Percentiles rank a stretch among this genome's conserved stretches.
phyloP scores from a whole-genome alignment of 1,140 invertebrate genomes.

The Dinoponera quadriceps region DNA sequence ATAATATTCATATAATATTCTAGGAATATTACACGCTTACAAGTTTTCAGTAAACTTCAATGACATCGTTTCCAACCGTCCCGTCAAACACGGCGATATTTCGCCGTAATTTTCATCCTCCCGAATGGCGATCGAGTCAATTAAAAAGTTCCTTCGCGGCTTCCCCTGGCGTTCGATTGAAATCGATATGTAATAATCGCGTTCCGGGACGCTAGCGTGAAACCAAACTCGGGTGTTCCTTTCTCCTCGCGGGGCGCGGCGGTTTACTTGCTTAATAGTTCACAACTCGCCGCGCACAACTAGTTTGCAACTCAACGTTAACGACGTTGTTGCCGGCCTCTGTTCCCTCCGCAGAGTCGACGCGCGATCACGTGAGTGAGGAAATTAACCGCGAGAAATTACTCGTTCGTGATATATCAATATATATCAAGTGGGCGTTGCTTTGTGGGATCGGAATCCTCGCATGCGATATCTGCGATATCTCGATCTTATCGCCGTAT shows the following conservation, averaged over 20 bases:
- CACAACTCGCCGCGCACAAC: background rate
- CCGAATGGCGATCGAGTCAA: background rate
- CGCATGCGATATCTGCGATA: background rate
- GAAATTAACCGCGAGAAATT: background rate
- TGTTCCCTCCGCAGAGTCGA: constrained; percentile 5
- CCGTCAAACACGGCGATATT: background rate
- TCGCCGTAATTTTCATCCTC: background rate
- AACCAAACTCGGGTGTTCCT: background rate
- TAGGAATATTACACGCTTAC: no score
- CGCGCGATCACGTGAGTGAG: constrained; percentile 1
- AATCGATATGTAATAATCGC: constrained; percentile 9
- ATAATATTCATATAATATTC: no score
- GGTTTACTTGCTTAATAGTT: constrained; percentile 47
- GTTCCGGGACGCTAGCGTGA: background rate
- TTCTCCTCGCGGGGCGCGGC: background rate
- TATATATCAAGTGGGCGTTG: background rate
- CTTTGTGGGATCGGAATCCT: background rate
- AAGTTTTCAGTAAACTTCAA: no score
- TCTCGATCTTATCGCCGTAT: background rate
- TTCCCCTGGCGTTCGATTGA: background rate
- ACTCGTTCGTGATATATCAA: constrained; percentile 6
- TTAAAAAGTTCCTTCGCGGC: background rate
- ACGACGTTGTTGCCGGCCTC: constrained; percentile 31
- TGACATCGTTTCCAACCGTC: background rate
- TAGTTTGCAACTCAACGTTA: constrained; percentile 33